Evolutionary conservation across 1,140 invertebrate genomes (phyloP).

Genomic region (Drosophila nasuta): DNA sequence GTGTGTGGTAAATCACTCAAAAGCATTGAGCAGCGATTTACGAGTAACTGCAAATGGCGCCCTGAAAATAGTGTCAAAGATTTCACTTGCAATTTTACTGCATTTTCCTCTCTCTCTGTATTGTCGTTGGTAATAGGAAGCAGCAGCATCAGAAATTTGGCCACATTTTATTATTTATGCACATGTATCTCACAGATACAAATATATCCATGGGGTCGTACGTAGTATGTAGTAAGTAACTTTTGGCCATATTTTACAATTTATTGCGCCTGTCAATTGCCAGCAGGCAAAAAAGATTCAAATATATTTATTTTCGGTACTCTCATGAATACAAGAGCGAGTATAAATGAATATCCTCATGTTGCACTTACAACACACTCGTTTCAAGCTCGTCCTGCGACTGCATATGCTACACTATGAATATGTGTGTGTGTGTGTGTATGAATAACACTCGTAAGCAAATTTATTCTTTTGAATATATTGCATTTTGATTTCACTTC

Average conservation of each 20-base stretch:
- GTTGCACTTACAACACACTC: conserved; percentile 18
- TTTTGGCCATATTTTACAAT: conserved; percentile 76
- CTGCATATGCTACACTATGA: conserved; percentile 7
- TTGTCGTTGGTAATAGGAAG: background rate
- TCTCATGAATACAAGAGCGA: background rate
- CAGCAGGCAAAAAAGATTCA: conserved; percentile 45
- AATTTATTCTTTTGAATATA: conserved; percentile 74
- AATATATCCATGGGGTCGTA: conserved; percentile 1
- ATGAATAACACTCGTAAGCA: conserved; percentile 40
- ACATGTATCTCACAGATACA: conserved; percentile 30
- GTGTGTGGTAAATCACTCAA: conserved; percentile 19
- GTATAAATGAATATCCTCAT: conserved; percentile 12
- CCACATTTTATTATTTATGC: conserved; percentile 58
- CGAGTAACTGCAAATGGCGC: conserved; percentile 31
- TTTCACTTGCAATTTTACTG: conserved; percentile 24
- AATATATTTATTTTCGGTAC: conserved; percentile 1
- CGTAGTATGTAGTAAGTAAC: conserved; percentile 34
- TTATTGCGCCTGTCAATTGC: conserved; percentile 82
- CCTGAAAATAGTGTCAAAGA: conserved; percentile 40
- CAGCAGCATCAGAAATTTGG: conserved; percentile 17
- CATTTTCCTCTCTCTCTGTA: background rate
- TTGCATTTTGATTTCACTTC: conserved; percentile 64
- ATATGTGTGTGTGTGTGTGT: background rate
- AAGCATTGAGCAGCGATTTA: conserved; percentile 28
- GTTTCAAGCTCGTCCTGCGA: background rate